These are phyloP conservation scores for Uloborus plumipes DNA, from an alignment of 2,888 invertebrate genomes.

Conservation along the genomic window DNA sequence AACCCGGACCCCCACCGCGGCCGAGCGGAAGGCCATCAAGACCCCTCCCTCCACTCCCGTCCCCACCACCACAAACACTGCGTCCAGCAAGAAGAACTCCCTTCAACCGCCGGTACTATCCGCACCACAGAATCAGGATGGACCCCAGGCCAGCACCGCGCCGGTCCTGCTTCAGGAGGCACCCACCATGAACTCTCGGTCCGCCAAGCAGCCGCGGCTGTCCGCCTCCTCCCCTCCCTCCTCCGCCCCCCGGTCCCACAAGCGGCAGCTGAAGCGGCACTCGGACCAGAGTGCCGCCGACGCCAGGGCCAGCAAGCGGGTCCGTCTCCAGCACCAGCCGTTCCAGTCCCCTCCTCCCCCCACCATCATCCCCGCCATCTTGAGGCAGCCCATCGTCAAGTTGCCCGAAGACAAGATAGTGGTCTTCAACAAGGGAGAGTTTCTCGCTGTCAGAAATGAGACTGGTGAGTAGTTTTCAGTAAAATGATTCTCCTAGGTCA, in stretches of 20 bases:
- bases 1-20: constrained; percentile 36
- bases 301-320: constrained; percentile 72
- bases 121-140: constrained; percentile 22
- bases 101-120: background rate
- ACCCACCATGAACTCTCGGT: constrained; percentile 8
- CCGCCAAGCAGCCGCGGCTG: constrained; percentile 8
- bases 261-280: constrained; percentile 40
- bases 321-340: constrained; percentile 80
- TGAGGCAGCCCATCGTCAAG: constrained; percentile 67
- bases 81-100: constrained; percentile 28
- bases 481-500: no score
- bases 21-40: constrained; percentile 47
- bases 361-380: constrained; percentile 59
- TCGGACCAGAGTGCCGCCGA: constrained; percentile 17
- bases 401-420: constrained; percentile 84
- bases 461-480: constrained; percentile 81
- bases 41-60: constrained; percentile 28
- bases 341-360: constrained; percentile 85
- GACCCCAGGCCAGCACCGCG: background rate
- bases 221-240: constrained; percentile 17
- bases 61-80: constrained; percentile 38
- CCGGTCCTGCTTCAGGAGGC: constrained; percentile 41
- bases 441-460: constrained; percentile 90
- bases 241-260: constrained; percentile 33
- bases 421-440: constrained; percentile 90